Conservation (phyloP, 2,888 invertebrate genomes). For the Drosophila neotestacea region DNA sequence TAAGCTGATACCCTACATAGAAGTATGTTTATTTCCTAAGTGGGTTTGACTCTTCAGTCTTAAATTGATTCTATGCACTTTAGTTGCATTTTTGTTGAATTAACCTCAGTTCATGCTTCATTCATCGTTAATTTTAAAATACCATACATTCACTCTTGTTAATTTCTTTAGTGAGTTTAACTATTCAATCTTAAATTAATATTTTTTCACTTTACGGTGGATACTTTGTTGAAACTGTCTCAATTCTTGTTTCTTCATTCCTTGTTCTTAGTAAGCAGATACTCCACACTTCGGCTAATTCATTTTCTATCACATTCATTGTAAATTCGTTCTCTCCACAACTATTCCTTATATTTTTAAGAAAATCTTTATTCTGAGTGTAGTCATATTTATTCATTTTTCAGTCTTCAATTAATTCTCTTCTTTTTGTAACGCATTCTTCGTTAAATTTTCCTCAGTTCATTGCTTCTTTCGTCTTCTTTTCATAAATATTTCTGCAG, state of each 20-base stretch:
- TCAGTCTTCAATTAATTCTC: not conserved
- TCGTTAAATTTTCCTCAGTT: not conserved
- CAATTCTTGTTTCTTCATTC: not conserved
- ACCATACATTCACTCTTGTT: not conserved
- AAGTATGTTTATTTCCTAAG: not conserved
- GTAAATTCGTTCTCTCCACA: too few species aligned
- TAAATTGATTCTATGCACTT: not conserved
- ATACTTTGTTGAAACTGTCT: not conserved
- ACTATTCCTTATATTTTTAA: too few species aligned
- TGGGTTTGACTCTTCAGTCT: not conserved
- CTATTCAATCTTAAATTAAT: not conserved
- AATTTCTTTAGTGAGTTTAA: not conserved
- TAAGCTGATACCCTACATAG: not conserved
- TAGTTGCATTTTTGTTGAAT: not conserved
- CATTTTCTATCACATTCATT: not conserved
- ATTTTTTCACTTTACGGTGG: not conserved
- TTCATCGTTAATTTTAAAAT: not conserved
- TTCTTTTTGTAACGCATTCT: not conserved
- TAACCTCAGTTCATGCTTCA: not conserved
- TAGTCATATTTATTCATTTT: too few species aligned
- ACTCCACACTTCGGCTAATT: not conserved
- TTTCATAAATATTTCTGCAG: slow-evolving; percentile 8
- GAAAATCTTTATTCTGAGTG: too few species aligned
- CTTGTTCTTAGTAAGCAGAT: not conserved
- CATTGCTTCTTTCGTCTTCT: not conserved